phyloP scores from a whole-genome alignment of 2,113 vertebrate species.

The Recurvirostra avosetta region DNA sequence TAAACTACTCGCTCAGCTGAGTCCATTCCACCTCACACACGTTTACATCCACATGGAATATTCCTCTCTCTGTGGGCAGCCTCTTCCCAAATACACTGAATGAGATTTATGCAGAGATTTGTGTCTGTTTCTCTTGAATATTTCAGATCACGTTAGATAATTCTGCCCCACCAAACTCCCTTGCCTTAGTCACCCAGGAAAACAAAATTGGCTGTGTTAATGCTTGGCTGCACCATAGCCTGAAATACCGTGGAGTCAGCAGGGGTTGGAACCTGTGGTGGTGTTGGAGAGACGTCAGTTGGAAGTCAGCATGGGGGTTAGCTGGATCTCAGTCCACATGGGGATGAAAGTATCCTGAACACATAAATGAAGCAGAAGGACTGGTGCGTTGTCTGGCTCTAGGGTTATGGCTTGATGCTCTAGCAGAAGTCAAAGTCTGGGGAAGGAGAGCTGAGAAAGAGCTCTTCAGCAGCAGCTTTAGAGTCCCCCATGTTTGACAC shows the following conservation, averaged over 20 bases:
- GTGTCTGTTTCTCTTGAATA: neutral
- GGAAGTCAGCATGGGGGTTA: neutral
- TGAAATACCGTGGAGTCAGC: neutral
- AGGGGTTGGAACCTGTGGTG: neutral
- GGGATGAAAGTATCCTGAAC: neutral
- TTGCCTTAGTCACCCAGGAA: neutral
- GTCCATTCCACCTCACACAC: neutral
- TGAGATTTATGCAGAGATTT: neutral
- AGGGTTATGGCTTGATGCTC: neutral
- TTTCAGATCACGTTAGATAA: neutral
- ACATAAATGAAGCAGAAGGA: neutral
- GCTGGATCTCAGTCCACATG: neutral
- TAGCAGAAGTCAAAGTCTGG: neutral
- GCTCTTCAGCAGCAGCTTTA: neutral
- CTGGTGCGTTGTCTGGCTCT: neutral
- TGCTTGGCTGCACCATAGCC: neutral
- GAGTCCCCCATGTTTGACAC: accelerated
- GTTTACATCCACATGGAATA: neutral
- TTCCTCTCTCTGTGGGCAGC: conserved; percentile 4
- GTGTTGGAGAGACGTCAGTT: neutral
- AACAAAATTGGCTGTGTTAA: neutral
- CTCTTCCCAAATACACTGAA: conserved; percentile 20
- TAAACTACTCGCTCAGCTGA: neutral
- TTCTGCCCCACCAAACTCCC: neutral
- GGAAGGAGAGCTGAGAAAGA: neutral